Evolutionary conservation across 1,140 invertebrate genomes (phyloP).

Genomic region (Orius laevigatus): DNA sequence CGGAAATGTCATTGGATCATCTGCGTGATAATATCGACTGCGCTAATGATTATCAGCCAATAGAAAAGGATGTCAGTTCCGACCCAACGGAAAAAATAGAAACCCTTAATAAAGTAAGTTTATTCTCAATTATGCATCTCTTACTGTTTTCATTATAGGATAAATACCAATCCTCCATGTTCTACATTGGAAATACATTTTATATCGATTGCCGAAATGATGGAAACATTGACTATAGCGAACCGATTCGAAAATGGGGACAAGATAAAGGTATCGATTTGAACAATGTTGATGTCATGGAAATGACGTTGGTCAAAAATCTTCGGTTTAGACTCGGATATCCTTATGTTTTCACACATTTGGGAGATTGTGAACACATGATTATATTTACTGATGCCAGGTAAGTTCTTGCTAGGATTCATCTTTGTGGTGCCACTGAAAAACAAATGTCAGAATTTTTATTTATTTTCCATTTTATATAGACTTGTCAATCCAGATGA

Average conservation of each 20-base stretch:
- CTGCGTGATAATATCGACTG: slow-evolving; percentile 4
- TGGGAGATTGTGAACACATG: slow-evolving; percentile 79
- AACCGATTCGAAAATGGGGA: slow-evolving; percentile 47
- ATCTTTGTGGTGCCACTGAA: too few species aligned
- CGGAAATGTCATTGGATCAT: neutral
- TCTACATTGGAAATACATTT: slow-evolving; percentile 63
- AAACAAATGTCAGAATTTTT: too few species aligned
- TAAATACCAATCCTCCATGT: slow-evolving; percentile 51
- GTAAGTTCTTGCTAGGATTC: too few species aligned
- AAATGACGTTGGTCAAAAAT: slow-evolving; percentile 40
- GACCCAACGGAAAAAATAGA: neutral
- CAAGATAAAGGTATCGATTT: slow-evolving; percentile 31
- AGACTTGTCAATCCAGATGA: slow-evolving; percentile 36
- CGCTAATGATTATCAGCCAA: neutral
- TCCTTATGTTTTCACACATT: slow-evolving; percentile 71
- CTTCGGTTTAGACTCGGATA: slow-evolving; percentile 49
- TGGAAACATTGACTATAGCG: slow-evolving; percentile 44
- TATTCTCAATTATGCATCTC: neutral
- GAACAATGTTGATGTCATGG: slow-evolving; percentile 42
- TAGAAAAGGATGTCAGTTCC: neutral
- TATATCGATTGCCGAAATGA: slow-evolving; percentile 51
- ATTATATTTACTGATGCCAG: slow-evolving; percentile 56
- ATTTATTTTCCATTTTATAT: too few species aligned
- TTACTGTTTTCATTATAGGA: slow-evolving; percentile 31
- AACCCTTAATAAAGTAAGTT: neutral